phyloP scores from a whole-genome alignment of 1,140 invertebrate species.

The Drosophila melanica region DNA sequence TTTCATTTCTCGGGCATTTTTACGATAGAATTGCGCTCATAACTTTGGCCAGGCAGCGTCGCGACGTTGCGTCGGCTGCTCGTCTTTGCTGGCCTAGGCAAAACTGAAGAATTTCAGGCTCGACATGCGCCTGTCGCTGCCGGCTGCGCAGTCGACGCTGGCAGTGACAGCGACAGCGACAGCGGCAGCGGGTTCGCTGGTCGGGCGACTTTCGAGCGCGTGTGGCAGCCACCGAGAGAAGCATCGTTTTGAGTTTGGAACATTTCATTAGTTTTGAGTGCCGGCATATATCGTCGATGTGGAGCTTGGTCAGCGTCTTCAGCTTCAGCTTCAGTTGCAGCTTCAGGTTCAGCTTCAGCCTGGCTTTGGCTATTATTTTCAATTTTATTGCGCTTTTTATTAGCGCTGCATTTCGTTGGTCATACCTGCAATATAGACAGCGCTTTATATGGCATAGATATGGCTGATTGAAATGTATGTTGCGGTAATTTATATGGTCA shows the following conservation, averaged over 20 bases:
- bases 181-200: constrained; percentile 23
- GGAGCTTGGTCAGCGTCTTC: constrained; percentile 35
- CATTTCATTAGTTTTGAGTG: constrained; percentile 82
- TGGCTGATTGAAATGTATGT: constrained; percentile 73
- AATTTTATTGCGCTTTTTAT: constrained; percentile 82
- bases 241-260: constrained; percentile 77
- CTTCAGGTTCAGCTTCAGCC: too few relatives aligned
- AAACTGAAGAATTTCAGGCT: constrained; percentile 68
- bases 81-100: constrained; percentile 55
- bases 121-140: constrained; percentile 52
- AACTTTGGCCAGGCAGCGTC: constrained; percentile 61
- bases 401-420: constrained; percentile 64
- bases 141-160: constrained; percentile 20
- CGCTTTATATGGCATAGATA: constrained; percentile 67
- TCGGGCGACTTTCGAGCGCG: constrained; percentile 61
- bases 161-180: not conserved
- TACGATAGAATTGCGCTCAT: constrained; percentile 80
- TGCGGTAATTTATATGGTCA: constrained; percentile 73
- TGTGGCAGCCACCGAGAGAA: constrained; percentile 55
- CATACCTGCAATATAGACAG: constrained; percentile 31
- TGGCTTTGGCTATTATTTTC: constrained; percentile 75
- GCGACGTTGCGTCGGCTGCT: constrained; percentile 50
- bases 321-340: constrained; percentile 24
- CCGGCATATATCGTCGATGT: constrained; percentile 76
- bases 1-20: constrained; percentile 68